phyloP scores from a whole-genome alignment of 1,140 invertebrate genomes.

The Chrysomallon squamiferum region DNA sequence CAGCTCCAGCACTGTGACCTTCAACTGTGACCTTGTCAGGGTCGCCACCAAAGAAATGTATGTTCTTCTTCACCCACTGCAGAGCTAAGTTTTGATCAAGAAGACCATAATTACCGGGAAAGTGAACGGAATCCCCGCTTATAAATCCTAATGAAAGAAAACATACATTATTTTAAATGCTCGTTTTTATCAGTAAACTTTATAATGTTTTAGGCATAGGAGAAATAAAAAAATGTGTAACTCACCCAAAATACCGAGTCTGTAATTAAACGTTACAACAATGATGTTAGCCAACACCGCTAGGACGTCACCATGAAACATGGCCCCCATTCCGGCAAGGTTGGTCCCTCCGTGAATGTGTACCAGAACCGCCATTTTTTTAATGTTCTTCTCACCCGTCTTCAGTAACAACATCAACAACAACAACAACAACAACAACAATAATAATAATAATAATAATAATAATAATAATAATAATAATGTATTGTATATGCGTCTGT shows the following conservation, averaged over 20 bases:
- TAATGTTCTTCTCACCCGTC: not conserved
- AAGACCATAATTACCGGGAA: slow-evolving; percentile 47
- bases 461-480: too few relatives aligned
- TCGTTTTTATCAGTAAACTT: too few relatives aligned
- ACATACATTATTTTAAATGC: too few relatives aligned
- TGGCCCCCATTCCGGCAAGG: slow-evolving; percentile 60
- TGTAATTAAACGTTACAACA: slow-evolving; percentile 81
- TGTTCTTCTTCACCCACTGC: slow-evolving; percentile 48
- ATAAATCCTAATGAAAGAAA: slow-evolving; percentile 32
- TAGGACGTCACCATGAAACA: slow-evolving; percentile 70
- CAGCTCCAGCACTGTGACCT: slow-evolving; percentile 40
- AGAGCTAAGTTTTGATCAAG: slow-evolving; percentile 43
- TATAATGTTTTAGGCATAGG: too few relatives aligned
- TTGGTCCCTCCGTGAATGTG: slow-evolving; percentile 66
- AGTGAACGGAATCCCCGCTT: not conserved
- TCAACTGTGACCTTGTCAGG: slow-evolving; percentile 34
- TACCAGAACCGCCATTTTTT: slow-evolving; percentile 53
- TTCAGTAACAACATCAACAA: too few relatives aligned
- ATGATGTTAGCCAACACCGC: slow-evolving; percentile 76
- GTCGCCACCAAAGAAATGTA: slow-evolving; percentile 46
- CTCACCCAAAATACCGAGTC: slow-evolving; percentile 72
- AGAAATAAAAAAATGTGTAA: too few relatives aligned
- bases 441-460: too few relatives aligned
- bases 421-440: too few relatives aligned
- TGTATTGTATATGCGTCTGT: too few relatives aligned